These are phyloP conservation scores for Manis pentadactyla DNA, from an alignment of 2,797 vertebrate species.

Conservation along the genomic window DNA sequence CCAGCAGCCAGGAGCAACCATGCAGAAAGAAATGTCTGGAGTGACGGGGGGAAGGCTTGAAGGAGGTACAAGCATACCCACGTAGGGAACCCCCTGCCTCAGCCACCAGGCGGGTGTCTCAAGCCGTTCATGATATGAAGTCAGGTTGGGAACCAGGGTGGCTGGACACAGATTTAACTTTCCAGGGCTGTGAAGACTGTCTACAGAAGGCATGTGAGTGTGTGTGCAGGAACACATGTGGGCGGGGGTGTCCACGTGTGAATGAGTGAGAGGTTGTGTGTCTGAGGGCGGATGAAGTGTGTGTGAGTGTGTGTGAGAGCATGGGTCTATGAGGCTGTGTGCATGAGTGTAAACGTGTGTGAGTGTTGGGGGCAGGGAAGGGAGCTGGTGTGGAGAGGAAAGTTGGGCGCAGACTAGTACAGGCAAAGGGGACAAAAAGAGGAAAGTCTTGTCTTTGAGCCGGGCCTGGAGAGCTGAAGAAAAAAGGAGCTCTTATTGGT, in stretches of 20 bases:
- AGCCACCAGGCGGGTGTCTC: not conserved
- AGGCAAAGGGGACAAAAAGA: slow-evolving; percentile 67
- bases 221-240: not conserved
- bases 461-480: slow-evolving; percentile 63
- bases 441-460: slow-evolving; percentile 79
- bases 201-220: not conserved
- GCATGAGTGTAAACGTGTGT: not conserved
- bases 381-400: not conserved
- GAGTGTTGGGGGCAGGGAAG: not conserved
- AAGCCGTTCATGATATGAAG: not conserved
- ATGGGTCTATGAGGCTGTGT: not conserved
- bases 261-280: not conserved
- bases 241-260: too few species aligned
- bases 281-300: not conserved
- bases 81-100: not conserved
- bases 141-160: not conserved
- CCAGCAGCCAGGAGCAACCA: not conserved
- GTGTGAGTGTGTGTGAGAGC: not conserved
- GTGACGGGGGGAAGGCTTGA: not conserved
- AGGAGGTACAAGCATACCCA: not conserved
- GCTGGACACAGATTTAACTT: not conserved
- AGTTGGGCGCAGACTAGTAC: not conserved
- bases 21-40: not conserved
- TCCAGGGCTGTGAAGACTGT: too few species aligned
- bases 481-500: slow-evolving; percentile 69